Evolutionary conservation across 2,797 vertebrate species (phyloP).

Genomic region (Euthynnus affinis): DNA sequence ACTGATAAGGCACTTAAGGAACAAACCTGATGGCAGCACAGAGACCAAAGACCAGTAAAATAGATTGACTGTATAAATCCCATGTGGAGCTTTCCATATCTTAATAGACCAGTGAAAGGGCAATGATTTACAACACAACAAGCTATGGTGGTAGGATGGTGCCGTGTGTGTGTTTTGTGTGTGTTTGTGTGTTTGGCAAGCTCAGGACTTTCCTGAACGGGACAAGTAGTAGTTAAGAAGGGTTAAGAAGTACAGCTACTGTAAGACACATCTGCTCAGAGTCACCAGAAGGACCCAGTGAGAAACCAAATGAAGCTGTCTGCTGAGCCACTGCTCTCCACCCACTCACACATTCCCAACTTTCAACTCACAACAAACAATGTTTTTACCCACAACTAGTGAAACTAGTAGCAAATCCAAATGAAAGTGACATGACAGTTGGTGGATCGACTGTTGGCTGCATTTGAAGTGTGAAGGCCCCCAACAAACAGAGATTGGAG

Average conservation of each 20-base stretch:
- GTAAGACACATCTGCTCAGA: conserved; percentile 66
- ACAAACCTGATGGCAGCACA: conserved; percentile 80
- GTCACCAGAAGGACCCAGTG: conserved; percentile 40
- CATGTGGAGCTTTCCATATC: conserved; percentile 83
- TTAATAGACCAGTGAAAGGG: conserved; percentile 83
- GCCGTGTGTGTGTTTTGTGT: conserved; percentile 16
- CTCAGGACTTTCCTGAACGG: conserved; percentile 62
- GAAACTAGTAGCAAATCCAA: conserved; percentile 28
- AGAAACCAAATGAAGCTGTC: conserved; percentile 65
- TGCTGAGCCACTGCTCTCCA: conserved; percentile 35
- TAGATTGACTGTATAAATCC: conserved; percentile 87
- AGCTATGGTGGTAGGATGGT: conserved; percentile 50
- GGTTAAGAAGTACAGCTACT: conserved; percentile 65
- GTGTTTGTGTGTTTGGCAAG: conserved; percentile 60
- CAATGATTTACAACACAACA: conserved; percentile 81
- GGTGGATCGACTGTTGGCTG: neutral
- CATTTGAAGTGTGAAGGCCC: conserved; percentile 7
- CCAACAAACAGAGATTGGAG: neutral
- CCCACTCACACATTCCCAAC: conserved; percentile 51
- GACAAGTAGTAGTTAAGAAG: too few species aligned
- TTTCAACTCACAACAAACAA: conserved; percentile 41
- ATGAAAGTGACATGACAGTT: conserved; percentile 18
- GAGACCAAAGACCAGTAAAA: conserved; percentile 84
- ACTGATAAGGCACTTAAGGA: conserved; percentile 86
- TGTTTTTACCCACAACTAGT: conserved; percentile 28